These are phyloP conservation scores for Alentia gelatinosa DNA, from an alignment of 2,888 invertebrate genomes.

Conservation along the genomic window DNA sequence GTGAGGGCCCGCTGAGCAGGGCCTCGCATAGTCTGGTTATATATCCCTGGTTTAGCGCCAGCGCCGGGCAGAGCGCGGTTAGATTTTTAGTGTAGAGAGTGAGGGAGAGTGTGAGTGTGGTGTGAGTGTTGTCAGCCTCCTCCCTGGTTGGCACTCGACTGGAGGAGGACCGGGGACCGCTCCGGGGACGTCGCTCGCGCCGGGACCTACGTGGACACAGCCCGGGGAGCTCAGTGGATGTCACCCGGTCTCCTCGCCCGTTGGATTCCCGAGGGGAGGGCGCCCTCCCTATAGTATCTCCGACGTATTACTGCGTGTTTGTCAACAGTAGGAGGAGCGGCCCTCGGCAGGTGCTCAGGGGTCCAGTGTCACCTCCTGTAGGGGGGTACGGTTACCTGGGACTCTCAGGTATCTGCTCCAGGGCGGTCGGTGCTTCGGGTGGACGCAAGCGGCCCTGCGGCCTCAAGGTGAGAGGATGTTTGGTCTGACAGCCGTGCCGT, in stretches of 20 bases:
- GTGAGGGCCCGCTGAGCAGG: background rate
- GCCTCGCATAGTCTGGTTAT: background rate
- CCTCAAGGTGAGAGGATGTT: too few species aligned
- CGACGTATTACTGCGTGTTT: too few species aligned
- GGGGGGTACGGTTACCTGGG: too few species aligned
- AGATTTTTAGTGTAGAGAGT: constrained; percentile 1
- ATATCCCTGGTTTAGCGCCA: background rate
- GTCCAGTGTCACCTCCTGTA: too few species aligned
- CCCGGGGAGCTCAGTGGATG: background rate
- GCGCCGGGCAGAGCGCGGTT: background rate
- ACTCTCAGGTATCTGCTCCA: too few species aligned
- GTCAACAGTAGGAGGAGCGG: too few species aligned
- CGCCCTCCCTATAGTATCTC: too few species aligned
- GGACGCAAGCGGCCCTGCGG: too few species aligned
- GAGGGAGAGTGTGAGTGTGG: background rate
- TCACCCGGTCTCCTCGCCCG: background rate
- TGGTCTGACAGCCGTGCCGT: too few species aligned
- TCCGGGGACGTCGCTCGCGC: background rate
- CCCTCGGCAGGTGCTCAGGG: too few species aligned
- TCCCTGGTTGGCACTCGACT: too few species aligned
- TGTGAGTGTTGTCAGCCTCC: background rate
- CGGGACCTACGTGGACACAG: background rate
- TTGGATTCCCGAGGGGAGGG: background rate
- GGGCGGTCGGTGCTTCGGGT: too few species aligned
- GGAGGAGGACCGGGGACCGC: background rate